Evolutionary conservation across 1,140 invertebrate species (phyloP).

Genomic region (Pachyrhynchus sulphureomaculatus): DNA sequence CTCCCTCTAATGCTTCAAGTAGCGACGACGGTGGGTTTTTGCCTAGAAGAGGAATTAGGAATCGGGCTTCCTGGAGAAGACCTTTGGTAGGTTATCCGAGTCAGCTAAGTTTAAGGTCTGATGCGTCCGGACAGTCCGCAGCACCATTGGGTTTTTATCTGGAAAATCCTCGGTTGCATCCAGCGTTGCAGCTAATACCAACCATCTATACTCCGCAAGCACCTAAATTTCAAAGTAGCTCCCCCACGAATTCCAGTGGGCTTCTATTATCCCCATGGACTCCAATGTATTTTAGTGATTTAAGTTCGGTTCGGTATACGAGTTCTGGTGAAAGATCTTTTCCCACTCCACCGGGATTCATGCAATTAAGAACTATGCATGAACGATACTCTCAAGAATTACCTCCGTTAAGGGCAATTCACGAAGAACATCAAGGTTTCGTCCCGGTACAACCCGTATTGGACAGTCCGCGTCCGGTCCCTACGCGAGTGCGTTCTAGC

Average conservation of each 20-base stretch:
- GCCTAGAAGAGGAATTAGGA: slow-evolving; percentile 52
- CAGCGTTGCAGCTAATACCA: slow-evolving; percentile 48
- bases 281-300: slow-evolving; percentile 74
- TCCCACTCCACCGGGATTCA: slow-evolving; percentile 66
- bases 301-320: slow-evolving; percentile 80
- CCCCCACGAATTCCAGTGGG: slow-evolving; percentile 61
- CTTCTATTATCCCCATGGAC: slow-evolving; percentile 60
- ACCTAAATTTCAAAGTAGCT: slow-evolving; percentile 66
- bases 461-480: slow-evolving; percentile 48
- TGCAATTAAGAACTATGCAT: slow-evolving; percentile 63
- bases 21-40: slow-evolving; percentile 85
- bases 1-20: slow-evolving; percentile 67
- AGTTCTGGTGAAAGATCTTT: slow-evolving; percentile 78
- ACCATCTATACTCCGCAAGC: slow-evolving; percentile 57
- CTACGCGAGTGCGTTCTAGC: slow-evolving; percentile 55
- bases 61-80: slow-evolving; percentile 66
- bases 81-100: slow-evolving; percentile 66
- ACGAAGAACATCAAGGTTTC: slow-evolving; percentile 66
- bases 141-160: slow-evolving; percentile 53
- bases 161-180: slow-evolving; percentile 41
- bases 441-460: slow-evolving; percentile 61
- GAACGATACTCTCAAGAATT: slow-evolving; percentile 72
- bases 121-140: slow-evolving; percentile 63
- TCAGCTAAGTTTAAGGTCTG: slow-evolving; percentile 67
- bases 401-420: slow-evolving; percentile 70